Base-by-base conservation (phyloP, 2,113 vertebrate genomes). In the Eidolon helvum region DNA sequence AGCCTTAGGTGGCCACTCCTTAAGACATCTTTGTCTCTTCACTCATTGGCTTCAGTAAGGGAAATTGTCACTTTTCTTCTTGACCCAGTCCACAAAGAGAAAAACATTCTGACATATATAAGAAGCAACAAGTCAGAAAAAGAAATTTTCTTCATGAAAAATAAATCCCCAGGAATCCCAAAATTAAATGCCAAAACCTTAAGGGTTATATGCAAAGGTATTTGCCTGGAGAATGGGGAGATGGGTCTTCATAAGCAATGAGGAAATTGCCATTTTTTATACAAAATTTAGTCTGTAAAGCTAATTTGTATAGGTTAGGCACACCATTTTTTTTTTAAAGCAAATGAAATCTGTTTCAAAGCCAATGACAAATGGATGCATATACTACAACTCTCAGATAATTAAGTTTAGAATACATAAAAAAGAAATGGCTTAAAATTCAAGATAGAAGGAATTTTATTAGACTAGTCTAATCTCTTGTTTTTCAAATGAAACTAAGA, bases 401-500 rank as follows among this genome's bases (percentile, higher is more conserved):
- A 65, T 65, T 72, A 72, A 72, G 38, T 71, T 69, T 38, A 90
- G 33, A 86, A 22, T 71, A 16, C 22, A 14, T 75, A 48, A 66
- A 22, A 87, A 80, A 84, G 28, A 71, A 85, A 30, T 93, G 53
- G 16, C 43, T 85, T 90, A 43, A 90, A 84, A 93, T 75, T 75
- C 33, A 92, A 48, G 66, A 30, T 14, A 91, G 4, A 24, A 91
- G 14, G 48, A 88, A n/a, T 61, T 82, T 59, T 78, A 38, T 57
- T 65, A 79, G 40, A 61, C 24, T 74, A 77, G 35, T 75, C 16
- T 69, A 77, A 75, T 10, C 21, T n/a, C 22, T 96, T 33, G 2
- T 77, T 96, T 95, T 61, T 61, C 82, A 80, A 80, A 48, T 72
- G 78, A 96, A 40, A 63, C 11, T 53, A 50, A 93, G 69, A 89